These are phyloP conservation scores for Lithobates pipiens DNA, from an alignment of 2,797 vertebrate genomes.

Conservation along the genomic window DNA sequence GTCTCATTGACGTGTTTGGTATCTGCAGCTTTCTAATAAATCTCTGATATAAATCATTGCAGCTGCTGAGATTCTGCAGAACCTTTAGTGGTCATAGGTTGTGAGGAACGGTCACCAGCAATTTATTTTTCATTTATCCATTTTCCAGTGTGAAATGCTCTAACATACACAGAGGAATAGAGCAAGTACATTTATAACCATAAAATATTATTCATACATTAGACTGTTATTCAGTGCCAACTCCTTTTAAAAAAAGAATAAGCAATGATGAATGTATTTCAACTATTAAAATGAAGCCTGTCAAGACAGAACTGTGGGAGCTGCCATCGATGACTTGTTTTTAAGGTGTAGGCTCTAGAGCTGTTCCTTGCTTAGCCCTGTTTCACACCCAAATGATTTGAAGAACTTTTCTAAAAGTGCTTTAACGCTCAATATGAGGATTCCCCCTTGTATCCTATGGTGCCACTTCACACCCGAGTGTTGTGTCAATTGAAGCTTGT, in stretches of 20 bases:
- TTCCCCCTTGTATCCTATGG: too few relatives aligned
- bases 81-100: background rate
- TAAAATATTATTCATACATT: background rate
- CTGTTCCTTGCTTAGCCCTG: too few relatives aligned
- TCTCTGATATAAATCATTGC: background rate
- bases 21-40: background rate
- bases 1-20: background rate
- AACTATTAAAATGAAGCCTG: too few relatives aligned
- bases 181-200: background rate
- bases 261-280: too few relatives aligned
- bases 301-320: too few relatives aligned
- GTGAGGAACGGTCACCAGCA: background rate
- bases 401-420: too few relatives aligned
- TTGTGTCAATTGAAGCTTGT: too few relatives aligned
- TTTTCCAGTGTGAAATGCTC: background rate
- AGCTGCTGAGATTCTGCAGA: background rate
- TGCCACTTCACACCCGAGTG: too few relatives aligned
- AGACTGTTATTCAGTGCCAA: background rate
- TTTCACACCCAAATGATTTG: too few relatives aligned
- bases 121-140: slow-evolving; percentile 4
- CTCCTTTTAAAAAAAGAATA: background rate
- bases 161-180: background rate
- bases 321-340: too few relatives aligned
- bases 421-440: too few relatives aligned
- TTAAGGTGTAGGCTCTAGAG: too few relatives aligned